phyloP scores from a whole-genome alignment of 30 jellyfish, hydroid and myxozoan genomes.

The Sanderia malayensis region DNA sequence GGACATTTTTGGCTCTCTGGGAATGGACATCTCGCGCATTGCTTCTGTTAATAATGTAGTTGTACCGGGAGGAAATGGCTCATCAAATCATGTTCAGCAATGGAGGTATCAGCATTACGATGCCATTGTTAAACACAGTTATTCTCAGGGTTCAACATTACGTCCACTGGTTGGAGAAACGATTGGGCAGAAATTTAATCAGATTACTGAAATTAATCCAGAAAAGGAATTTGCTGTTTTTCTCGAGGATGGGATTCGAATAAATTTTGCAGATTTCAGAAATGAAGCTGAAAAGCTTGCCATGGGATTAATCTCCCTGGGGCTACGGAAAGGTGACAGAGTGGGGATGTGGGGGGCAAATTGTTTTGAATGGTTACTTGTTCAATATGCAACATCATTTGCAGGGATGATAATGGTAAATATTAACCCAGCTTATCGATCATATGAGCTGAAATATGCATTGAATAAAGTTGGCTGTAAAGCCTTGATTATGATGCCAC shows the following conservation, averaged over 20 bases:
- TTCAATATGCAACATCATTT: conserved; percentile 78
- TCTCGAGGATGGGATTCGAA: conserved; percentile 53
- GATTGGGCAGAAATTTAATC: conserved; percentile 52
- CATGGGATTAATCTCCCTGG: conserved; percentile 69
- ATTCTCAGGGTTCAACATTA: conserved; percentile 60
- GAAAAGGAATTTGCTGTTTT: conserved; percentile 81
- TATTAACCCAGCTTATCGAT: conserved; percentile 82
- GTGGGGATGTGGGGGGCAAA: conserved; percentile 99
- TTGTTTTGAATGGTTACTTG: conserved; percentile 84
- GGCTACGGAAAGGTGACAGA: conserved; percentile 83
- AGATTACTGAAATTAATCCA: conserved; percentile 64
- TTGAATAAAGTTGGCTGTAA: conserved; percentile 73
- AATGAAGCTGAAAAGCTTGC: conserved; percentile 68
- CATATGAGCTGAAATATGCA: conserved; percentile 73
- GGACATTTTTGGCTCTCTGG: no score
- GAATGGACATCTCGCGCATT: no score
- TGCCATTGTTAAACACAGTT: conserved; percentile 31
- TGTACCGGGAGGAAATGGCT: no score
- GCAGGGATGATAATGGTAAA: conserved; percentile 88
- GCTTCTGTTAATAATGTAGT: no score
- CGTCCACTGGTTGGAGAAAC: conserved; percentile 73
- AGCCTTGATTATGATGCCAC: conserved; percentile 75
- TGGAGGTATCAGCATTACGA: conserved; percentile 14
- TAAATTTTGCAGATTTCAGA: conserved; percentile 59
- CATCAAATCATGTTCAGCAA: no score